A percentile compares a stretch with the other conserved stretches of the same genome.
These are phyloP conservation scores for Protobothrops flavoviridis DNA, from an alignment of 2,113 vertebrate genomes.

Conservation along the genomic window DNA sequence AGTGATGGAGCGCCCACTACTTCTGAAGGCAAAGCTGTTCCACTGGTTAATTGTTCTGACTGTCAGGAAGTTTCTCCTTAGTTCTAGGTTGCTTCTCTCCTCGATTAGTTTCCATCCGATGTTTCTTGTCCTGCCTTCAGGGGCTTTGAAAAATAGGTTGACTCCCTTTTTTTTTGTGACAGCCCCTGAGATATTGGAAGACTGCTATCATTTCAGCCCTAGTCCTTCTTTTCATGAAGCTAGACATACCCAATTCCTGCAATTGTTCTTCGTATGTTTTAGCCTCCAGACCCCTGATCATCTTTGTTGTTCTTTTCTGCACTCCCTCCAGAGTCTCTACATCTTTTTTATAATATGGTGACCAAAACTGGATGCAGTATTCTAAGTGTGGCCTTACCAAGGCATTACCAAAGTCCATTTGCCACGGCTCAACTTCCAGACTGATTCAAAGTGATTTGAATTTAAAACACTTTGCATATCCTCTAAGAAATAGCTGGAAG, in stretches of 20 bases:
- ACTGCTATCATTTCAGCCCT: no score
- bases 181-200: no score
- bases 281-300: not conserved
- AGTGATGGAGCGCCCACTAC: no score
- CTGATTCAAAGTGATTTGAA: not conserved
- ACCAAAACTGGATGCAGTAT: not conserved
- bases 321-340: not conserved
- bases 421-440: not conserved
- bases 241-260: not conserved
- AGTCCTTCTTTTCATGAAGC: no score
- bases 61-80: no score
- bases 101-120: no score
- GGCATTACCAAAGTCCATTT: not conserved
- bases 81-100: no score
- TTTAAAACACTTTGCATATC: not conserved
- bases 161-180: no score
- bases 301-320: not conserved
- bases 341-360: not conserved
- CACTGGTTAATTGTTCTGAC: no score
- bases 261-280: not conserved
- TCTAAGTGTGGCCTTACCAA: not conserved
- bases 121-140: no score
- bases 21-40: no score
- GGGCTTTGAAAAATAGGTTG: no score
- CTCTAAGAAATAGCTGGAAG: not conserved